Evolutionary conservation across 2,113 vertebrate genomes (phyloP), one percentile per base, ranked within the genome.

Genomic region (Scomber japonicus): DNA sequence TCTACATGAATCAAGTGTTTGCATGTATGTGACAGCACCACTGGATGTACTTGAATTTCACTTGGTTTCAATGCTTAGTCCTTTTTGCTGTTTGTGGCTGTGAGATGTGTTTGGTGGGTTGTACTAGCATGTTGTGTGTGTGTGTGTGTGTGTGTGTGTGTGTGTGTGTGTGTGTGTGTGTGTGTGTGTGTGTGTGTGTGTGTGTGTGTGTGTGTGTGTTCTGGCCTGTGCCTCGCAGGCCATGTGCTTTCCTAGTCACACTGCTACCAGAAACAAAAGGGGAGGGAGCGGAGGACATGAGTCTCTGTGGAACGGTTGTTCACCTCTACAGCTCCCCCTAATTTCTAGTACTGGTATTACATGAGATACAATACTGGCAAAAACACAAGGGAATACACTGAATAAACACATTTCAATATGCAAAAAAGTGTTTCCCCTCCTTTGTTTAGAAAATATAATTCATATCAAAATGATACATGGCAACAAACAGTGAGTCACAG

Each of bases 181-280:
- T 40, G 40, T 78, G 63, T 74, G 14, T 71, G 54, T 74, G 63
- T 74, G 49, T 85, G 57, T 73, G 44, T 78, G 56, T 55, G 54
- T 66, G 71, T 70, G 65, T 49, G 49, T 71, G 27, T 77, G 71
- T 63, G 45, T 71, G 63, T 79, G 54, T 77, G 67, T 60, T 21
- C 14, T 10, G 35, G 69, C 19, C 4, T 80, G 56, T 78, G 0
- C 75, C 1, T 44, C 27, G 10, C 27, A 35, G 31, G 89, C 78
- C 86, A 85, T 85, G 85, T 91, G 90, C 76, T 56, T 67, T 72
- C 84, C 16, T 27, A 45, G 85, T 86, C 85, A 82, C 82, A 88
- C 80, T 62, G 70, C 76, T 21, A 49, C 46, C 71, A 84, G 31
- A 44, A 64, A 27, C 62, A 54, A 54, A 67, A 11, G 2, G 69